Evolutionary conservation across 2,888 invertebrate species (phyloP), one percentile per base, ranked within the genome.

Genomic region (Drosophila aldrichi): DNA sequence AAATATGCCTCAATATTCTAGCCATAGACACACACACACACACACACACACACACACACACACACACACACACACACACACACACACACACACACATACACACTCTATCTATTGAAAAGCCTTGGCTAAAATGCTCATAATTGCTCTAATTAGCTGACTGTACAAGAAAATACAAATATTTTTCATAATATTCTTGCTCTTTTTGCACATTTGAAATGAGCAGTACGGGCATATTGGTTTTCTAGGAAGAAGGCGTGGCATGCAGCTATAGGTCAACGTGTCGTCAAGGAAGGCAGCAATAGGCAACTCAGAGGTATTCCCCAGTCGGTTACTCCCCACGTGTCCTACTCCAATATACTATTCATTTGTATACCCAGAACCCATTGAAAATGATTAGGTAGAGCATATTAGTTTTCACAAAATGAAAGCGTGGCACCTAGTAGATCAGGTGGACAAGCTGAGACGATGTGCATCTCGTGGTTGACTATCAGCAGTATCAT

Each of bases 1-100:
- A 67, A 58, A 64, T 74, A 70, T 59, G 32, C 29, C 16, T 29
- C 32, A 20, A 36, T 22, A 5, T 25, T 9, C 9, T 46, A 25
- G n/a, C 20, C 36, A 14, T 14, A 25, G 4, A 10, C 32, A 32
- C 3, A 10, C 10, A 32, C 0, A 32, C 6, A 29, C 4, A 25
- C 10, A 25, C 9, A 10, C 10, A 29, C 7, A 18, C 2, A 14
- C 12, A 48, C 5, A 29, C 12, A 29, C 10, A 12, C n/a, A 48
- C 10, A 48, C 5, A n/a, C 10, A 29, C 10, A 10, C n/a, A 48
- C 7, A 18, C 1, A 8, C 18, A 25, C 25, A 25, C 6, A 25
- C 25, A 10, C 32, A 32, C 9, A 9, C 32, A 32, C 2, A 32
- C 6, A n/a, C 5, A 25, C 5, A 25, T 6, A 25, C 7, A 7